Evolutionary conservation across 2,797 vertebrate species (phyloP).

Genomic region (Anas flavirostris): DNA sequence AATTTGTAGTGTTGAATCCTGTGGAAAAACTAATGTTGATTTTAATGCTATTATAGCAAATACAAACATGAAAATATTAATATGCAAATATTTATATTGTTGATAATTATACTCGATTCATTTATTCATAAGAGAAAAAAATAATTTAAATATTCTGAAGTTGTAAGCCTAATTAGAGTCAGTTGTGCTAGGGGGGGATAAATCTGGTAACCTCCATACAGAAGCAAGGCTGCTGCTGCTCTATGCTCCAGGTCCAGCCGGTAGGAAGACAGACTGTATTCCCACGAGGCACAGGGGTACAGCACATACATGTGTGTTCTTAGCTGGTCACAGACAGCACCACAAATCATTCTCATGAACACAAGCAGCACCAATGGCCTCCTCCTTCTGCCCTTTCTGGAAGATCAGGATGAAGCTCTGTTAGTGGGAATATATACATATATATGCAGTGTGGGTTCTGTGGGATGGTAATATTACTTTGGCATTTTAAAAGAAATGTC

Average conservation of each 20-base stretch:
- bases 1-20: not conserved
- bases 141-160: not conserved
- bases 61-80: not conserved
- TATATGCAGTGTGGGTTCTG: not conserved
- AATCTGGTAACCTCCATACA: not conserved
- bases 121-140: not conserved
- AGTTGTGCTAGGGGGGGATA: not conserved
- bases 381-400: not conserved
- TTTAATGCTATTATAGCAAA: not conserved
- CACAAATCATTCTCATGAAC: not conserved
- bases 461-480: not conserved
- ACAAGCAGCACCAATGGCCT: not conserved
- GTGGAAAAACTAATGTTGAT: not conserved
- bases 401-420: not conserved
- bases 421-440: not conserved
- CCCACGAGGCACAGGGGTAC: fast-evolving
- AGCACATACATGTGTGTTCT: fast-evolving
- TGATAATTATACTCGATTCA: not conserved
- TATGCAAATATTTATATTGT: not conserved
- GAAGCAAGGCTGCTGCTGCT: not conserved
- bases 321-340: not conserved
- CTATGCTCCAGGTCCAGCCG: fast-evolving
- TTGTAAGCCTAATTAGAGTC: not conserved
- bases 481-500: not conserved
- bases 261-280: not conserved